These are phyloP conservation scores for Saimiri boliviensis DNA, from an alignment of 2,113 vertebrate genomes.

Conservation along the genomic window DNA sequence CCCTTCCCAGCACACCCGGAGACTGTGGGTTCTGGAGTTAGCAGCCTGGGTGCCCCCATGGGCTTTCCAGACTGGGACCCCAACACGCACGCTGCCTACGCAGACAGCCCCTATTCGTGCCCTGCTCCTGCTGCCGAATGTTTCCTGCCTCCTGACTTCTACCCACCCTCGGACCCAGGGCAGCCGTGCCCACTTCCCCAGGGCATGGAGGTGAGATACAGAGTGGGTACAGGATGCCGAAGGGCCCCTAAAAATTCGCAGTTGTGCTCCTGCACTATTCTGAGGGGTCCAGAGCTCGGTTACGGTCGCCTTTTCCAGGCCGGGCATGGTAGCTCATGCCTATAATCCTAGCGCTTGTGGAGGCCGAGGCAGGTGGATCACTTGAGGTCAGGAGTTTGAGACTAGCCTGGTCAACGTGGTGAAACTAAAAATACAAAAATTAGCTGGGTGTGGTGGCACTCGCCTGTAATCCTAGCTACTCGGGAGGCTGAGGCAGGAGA, in stretches of 20 bases:
- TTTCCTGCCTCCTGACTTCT: constrained; percentile 60
- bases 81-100: constrained; percentile 49
- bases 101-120: constrained; percentile 55
- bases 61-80: constrained; percentile 71
- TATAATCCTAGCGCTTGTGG: too few species aligned
- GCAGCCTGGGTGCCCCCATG: constrained; percentile 16
- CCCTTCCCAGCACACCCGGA: constrained; percentile 56
- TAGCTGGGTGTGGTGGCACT: too few species aligned
- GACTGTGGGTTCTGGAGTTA: constrained; percentile 41
- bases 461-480: too few species aligned
- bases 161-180: constrained; percentile 48
- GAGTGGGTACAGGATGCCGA: neutral
- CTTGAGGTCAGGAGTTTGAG: too few species aligned
- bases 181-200: neutral
- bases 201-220: constrained; percentile 72
- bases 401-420: too few species aligned
- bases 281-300: neutral
- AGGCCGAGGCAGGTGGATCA: too few species aligned
- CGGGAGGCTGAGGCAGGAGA: too few species aligned
- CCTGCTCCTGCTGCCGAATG: constrained; percentile 51
- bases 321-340: too few species aligned
- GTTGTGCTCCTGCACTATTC: neutral
- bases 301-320: neutral
- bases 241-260: neutral
- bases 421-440: too few species aligned